Conservation (phyloP, 2,888 invertebrate genomes). For the Pollenia amentaria region DNA sequence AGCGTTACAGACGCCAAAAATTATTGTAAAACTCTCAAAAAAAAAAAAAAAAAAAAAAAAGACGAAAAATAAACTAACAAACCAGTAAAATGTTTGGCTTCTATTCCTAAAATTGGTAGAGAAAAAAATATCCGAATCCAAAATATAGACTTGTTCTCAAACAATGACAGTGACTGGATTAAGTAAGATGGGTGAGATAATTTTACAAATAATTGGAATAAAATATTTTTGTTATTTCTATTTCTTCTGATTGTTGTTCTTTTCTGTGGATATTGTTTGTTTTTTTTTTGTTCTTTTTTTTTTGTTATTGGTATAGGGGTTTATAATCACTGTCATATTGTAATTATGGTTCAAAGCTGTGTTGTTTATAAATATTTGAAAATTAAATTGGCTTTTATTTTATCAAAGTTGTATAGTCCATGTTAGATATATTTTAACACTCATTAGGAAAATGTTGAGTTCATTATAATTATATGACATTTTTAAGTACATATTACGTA, state of each 20-base stretch:
- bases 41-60: constrained; percentile 59
- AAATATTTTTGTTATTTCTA: constrained; percentile 58
- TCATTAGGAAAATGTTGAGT: not conserved
- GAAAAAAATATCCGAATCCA: constrained; percentile 35
- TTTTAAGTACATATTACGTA: no score
- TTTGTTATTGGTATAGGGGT: constrained; percentile 4
- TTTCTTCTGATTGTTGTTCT: not conserved
- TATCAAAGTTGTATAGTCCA: not conserved
- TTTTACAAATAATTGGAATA: constrained; percentile 72
- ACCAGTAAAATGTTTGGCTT: constrained; percentile 72
- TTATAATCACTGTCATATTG: not conserved
- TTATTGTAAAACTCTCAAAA: constrained; percentile 70
- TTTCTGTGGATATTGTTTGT: not conserved
- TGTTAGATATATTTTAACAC: not conserved
- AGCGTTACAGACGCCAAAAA: constrained; percentile 73
- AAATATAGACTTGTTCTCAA: constrained; percentile 70
- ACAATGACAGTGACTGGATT: constrained; percentile 73
- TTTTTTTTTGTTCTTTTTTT: no score
- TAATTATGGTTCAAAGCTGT: constrained; percentile 51
- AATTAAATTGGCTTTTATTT: constrained; percentile 11
- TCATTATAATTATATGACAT: not conserved
- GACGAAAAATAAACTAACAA: constrained; percentile 66
- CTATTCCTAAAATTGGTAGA: constrained; percentile 9
- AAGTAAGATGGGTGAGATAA: constrained; percentile 73
- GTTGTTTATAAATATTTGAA: constrained; percentile 33